Evolutionary conservation across 2,888 invertebrate species (phyloP), one percentile per base, ranked within the genome.

Genomic region (Osmoderma eremita): DNA sequence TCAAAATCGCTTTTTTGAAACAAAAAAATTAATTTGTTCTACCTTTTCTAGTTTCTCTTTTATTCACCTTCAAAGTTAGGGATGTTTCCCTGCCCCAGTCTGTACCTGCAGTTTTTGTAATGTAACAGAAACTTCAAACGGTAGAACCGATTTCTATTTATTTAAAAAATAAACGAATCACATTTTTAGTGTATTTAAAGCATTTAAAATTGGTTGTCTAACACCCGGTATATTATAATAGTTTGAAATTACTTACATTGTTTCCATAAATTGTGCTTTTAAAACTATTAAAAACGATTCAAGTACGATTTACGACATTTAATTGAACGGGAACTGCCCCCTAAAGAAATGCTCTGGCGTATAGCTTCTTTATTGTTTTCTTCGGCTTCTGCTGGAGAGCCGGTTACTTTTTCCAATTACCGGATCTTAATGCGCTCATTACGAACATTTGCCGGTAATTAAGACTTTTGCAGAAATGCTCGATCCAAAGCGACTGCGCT

Each of bases 361-460:
- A 13, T 38, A 38, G 38, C 13, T 53, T 24, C 50, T 51, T 71
- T 73, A 73, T 75, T 72, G 74, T 73, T 74, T 73, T 69, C 70
- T 68, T 68, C 67, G 67, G 63, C 71, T 63, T 71, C 71, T 69
- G 69, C 71, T 73, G 72, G 66, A 70, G 72, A 73, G 73, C 72
- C 70, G 72, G 73, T 74, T 74, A 72, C 74, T 76, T 77, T 77
- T 77, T 77, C 75, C 76, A 77, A 76, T 77, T 76, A 76, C 75
- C 74, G 73, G 72, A 73, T 75, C 73, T 71, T 73, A 76, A 75
- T 75, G 73, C 71, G 73, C 77, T 75, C 77, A 75, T 78, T 77
- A 78, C 72, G 68, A 77, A 77, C 78, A 78, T 75, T 78, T 75
- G 78, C 72, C 74, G 75, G 75, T 74, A 76, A 75, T 77, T 76